phyloP scores from a whole-genome alignment of 2,888 invertebrate species.

The Trichacis sp. region DNA sequence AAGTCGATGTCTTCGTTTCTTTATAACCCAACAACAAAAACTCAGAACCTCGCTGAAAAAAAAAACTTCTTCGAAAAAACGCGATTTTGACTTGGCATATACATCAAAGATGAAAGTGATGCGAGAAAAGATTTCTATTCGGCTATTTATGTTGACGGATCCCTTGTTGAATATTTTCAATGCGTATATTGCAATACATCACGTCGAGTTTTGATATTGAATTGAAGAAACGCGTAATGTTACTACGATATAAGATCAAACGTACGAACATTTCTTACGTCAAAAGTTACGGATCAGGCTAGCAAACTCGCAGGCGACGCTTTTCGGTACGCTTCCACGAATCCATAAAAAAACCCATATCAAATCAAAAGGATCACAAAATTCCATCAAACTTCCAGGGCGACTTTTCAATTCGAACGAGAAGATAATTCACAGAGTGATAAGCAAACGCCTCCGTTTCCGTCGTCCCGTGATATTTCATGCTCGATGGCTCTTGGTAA shows the following conservation, averaged over 20 bases:
- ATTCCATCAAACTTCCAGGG: no score
- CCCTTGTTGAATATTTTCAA: slow-evolving; percentile 19
- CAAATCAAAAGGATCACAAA: not conserved
- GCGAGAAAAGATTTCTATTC: slow-evolving; percentile 21
- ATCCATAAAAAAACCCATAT: not conserved
- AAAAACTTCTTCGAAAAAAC: no score
- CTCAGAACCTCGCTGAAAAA: no score
- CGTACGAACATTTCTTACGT: slow-evolving; percentile 29
- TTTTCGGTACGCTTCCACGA: slow-evolving; percentile 3
- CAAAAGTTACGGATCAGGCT: slow-evolving; percentile 34
- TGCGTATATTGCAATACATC: slow-evolving; percentile 39
- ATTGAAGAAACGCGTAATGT: slow-evolving; percentile 45
- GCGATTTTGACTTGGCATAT: no score
- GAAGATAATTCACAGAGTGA: not conserved
- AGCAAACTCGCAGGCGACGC: slow-evolving; percentile 10
- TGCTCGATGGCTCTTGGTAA: not conserved
- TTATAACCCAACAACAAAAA: no score
- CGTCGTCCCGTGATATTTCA: not conserved
- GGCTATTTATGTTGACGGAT: slow-evolving; percentile 36
- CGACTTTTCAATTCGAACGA: not conserved
- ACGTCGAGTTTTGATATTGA: slow-evolving; percentile 49
- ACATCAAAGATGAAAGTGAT: slow-evolving; percentile 8
- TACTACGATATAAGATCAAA: slow-evolving; percentile 41
- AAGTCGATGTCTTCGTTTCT: no score
- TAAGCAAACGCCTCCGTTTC: not conserved